Base-by-base conservation (phyloP, 2,797 vertebrate species). In the Ctenopoma kingsleyae region DNA sequence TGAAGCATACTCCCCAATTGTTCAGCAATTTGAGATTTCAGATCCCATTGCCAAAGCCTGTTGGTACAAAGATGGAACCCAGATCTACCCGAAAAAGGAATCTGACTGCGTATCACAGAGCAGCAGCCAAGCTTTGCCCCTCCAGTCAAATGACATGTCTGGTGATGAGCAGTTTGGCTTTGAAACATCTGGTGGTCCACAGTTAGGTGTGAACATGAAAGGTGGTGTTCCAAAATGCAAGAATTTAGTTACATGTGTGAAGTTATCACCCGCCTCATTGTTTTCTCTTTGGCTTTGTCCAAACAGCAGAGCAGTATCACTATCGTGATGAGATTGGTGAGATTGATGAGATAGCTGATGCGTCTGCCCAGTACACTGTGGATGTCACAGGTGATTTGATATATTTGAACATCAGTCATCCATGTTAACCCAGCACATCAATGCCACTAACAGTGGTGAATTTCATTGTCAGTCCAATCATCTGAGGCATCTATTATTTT, bases 311-410 rank as follows among this genome's bases (percentile, higher is more conserved):
- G 75, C 89, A 89, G 0, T 92, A 95, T 92, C 95, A 97, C 63
- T 89, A 94, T 17, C 96, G 95, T 89, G 93, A 94, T 76, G 96
- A 96, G 65, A 87, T 93, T 90, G 97, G 94, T 79, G 90, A 94
- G 65, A 87, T 93, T 90, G 97, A 94, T 79, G 90, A 94, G 46
- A 84, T 93, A 3, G 71, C 84, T 60, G 88, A 92, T 75, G 94
- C 94, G 78, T 89, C 91, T 71, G 83, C 94, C 92, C 95, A 92
- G 84, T 96, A 94, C 93, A 93, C 93, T 5, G 85, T 96, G 88
- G 95, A 96, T 87, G 94, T 96, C 77, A 83, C 94, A 92, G 97
- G 98, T 99, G 93, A 98, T 96, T 94, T 91, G 88, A 93, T 89
- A 84, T 91, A 91, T 90, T 93, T 93, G 85, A 89, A 84, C 87